Base-by-base conservation (phyloP, 2,113 vertebrate species). In the Nycticebus coucang region DNA sequence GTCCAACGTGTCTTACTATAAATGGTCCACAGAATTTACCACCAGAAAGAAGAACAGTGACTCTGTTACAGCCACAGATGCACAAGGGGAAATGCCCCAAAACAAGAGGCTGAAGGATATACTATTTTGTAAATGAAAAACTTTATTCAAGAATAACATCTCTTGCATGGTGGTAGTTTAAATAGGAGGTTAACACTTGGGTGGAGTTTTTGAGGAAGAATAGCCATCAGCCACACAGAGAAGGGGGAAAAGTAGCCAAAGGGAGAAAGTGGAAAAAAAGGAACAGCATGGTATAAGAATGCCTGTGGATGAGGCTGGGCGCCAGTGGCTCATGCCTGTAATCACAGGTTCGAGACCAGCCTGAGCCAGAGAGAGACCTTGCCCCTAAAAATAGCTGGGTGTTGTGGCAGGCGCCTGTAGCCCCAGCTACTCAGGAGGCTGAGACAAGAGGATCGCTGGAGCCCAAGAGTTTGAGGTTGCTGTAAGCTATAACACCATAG, bases 41-140 rank as follows among this genome's bases (percentile, higher is more conserved):
- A 87, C 45, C 17, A 59, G 59, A 45, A 81, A 80, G 7, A 74
- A 87, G 35, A 82, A 35, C 4, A 30, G 45, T 53, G 24, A 45
- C 17, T 75, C 84, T 69, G 71, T 15, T 64, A 85, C 5, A 87
- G 55, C n/a, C 60, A 59, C 24, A 84, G 4, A 92, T 71, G 80
- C 75, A 69, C 45, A 89, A 15, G 7, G 7, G 22, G 15, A 30
- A 55, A 35, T 28, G 41, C 14, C 11, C 24, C 18, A 77, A 41
- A 57, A 69, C 83, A 95, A 93, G 80, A 88, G 50, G 35, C n/a
- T 50, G 30, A 95, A 94, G 41, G 85, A 69, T 79, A 64, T 79
- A n/a, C 8, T 4, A 90, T 95, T 81, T 92, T 85, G 66, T 91
- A 72, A 94, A 75, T 75, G 37, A 41, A 90, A 96, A 96, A 92